Conservation (phyloP, 2,797 vertebrate genomes). For the Poecilia gillii region DNA sequence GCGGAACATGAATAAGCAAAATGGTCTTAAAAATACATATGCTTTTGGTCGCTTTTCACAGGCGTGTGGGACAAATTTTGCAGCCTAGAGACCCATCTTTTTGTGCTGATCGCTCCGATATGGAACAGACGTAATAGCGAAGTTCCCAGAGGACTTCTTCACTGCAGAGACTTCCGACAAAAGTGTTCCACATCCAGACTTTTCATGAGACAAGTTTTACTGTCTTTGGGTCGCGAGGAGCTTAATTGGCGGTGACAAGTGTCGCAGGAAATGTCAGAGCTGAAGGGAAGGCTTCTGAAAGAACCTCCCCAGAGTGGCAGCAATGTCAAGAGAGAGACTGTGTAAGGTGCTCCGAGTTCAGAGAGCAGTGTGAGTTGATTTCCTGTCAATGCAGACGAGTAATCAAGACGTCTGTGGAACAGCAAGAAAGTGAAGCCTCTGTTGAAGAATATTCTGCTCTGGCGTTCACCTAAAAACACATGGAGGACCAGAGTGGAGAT, state of each 20-base stretch:
- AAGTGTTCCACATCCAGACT: conserved; percentile 24
- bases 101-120: conserved; percentile 42
- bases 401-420: conserved; percentile 47
- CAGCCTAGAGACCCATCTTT: conserved; percentile 21
- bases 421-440: conserved; percentile 18
- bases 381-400: conserved; percentile 44
- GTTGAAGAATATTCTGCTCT: conserved; percentile 5
- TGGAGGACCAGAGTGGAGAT: background rate
- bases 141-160: conserved; percentile 39
- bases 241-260: conserved; percentile 60
- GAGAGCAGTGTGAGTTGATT: conserved; percentile 42
- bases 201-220: conserved; percentile 20
- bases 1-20: conserved; percentile 65
- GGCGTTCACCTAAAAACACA: background rate
- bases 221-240: conserved; percentile 42
- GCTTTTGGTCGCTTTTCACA: conserved; percentile 35
- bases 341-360: conserved; percentile 44
- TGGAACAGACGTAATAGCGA: conserved; percentile 39
- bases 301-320: conserved; percentile 41
- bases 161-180: conserved; percentile 30
- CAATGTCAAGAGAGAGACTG: conserved; percentile 38
- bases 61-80: conserved; percentile 18
- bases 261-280: conserved; percentile 55
- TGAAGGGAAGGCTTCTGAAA: conserved; percentile 47
- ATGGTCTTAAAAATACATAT: conserved; percentile 64